phyloP scores from a whole-genome alignment of 2,888 invertebrate species.

The Tricholauxania praeusta region DNA sequence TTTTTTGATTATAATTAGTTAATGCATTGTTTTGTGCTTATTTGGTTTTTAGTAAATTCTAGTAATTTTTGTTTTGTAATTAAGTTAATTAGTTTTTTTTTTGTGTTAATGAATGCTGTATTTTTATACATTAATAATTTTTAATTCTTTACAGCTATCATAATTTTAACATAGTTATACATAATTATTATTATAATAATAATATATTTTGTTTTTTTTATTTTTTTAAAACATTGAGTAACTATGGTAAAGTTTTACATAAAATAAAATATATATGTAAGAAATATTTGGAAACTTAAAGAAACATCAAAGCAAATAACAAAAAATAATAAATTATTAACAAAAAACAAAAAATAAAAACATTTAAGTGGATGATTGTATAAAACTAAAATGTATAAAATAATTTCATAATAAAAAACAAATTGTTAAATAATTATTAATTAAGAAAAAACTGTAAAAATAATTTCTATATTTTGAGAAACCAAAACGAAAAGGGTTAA shows the following conservation, averaged over 20 bases:
- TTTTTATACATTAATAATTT: conserved; percentile 35
- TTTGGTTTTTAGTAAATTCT: not conserved
- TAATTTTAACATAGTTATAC: conserved; percentile 14
- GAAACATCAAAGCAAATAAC: not conserved
- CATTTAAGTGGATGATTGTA: not conserved
- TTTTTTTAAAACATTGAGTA: conserved; percentile 11
- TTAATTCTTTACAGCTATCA: conserved; percentile 27
- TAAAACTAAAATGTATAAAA: not conserved
- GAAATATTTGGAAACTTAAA: not conserved
- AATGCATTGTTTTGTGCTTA: conserved; percentile 45
- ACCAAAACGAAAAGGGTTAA: not conserved
- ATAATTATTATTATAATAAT: not conserved
- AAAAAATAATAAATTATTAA: not conserved
- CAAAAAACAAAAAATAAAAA: not conserved
- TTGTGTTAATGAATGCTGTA: conserved; percentile 33
- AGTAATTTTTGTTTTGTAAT: not conserved
- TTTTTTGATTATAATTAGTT: conserved; percentile 52
- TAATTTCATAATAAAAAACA: conserved; percentile 15
- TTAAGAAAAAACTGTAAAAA: not conserved
- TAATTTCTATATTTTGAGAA: not conserved
- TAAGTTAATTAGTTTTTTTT: conserved; percentile 32
- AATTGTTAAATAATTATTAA: too few relatives aligned
- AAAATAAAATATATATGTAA: not conserved
- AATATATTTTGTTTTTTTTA: conserved; percentile 22
- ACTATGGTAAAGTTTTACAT: not conserved